A percentile compares a stretch with the other conserved stretches of the same genome.
These are phyloP conservation scores for Drosophila parabipectinata DNA, from an alignment of 1,140 invertebrate species.

Conservation along the genomic window DNA sequence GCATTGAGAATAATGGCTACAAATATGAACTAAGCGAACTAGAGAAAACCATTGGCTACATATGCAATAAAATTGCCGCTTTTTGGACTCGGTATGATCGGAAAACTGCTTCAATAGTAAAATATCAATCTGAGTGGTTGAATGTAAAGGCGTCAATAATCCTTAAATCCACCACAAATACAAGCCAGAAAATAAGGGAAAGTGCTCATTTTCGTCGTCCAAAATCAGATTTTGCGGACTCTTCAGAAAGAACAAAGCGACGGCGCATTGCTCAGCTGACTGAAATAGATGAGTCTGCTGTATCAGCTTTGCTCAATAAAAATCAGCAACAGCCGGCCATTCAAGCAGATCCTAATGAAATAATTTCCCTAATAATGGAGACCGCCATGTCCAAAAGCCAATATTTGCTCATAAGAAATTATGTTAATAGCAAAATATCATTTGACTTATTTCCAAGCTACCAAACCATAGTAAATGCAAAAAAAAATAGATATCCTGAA, in stretches of 20 bases:
- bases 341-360: constrained; percentile 1
- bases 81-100: constrained; percentile 22
- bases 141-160: constrained; percentile 20
- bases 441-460: constrained; percentile 20
- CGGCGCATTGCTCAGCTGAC: constrained; percentile 12
- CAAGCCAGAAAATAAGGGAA: too few species aligned
- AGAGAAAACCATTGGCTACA: constrained; percentile 3
- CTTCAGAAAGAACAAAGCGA: constrained; percentile 14
- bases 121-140: constrained; percentile 31
- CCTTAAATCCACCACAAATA: too few species aligned
- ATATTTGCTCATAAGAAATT: neutral
- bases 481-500: constrained; percentile 13
- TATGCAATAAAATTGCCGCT: constrained; percentile 23
- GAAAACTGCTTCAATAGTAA: constrained; percentile 19
- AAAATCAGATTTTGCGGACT: constrained; percentile 26
- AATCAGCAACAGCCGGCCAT: too few species aligned
- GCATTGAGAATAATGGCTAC: neutral
- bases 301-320: too few species aligned
- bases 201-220: constrained; percentile 13
- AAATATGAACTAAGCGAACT: neutral
- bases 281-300: constrained; percentile 9
- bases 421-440: neutral
- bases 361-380: constrained; percentile 1
- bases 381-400: neutral
- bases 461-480: constrained; percentile 4